phyloP scores from a whole-genome alignment of 2,797 vertebrate species.

The Poecilia velifera region DNA sequence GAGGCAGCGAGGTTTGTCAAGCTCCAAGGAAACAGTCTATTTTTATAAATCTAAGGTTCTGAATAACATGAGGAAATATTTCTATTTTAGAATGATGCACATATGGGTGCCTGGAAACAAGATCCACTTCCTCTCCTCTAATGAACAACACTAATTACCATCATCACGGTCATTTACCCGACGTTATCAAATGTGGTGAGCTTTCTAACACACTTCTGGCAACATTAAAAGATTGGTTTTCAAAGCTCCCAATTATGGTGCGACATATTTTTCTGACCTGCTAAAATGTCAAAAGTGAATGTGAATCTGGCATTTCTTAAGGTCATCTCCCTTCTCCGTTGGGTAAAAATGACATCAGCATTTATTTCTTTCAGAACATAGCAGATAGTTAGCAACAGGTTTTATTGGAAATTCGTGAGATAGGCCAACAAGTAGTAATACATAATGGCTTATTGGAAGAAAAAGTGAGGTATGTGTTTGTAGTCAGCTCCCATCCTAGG shows the following conservation, averaged over 20 bases:
- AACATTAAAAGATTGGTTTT: not conserved
- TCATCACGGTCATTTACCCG: slow-evolving; percentile 13
- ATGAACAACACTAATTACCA: slow-evolving; percentile 31
- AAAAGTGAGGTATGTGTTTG: not conserved
- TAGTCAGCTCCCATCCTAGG: not conserved
- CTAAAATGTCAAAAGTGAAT: slow-evolving; percentile 44
- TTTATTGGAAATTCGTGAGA: not conserved
- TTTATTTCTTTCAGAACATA: not conserved
- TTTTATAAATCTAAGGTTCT: not conserved
- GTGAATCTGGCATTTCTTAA: slow-evolving; percentile 50
- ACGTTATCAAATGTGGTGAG: slow-evolving; percentile 10
- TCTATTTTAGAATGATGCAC: slow-evolving; percentile 8
- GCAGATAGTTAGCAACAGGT: not conserved
- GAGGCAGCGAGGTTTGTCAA: not conserved
- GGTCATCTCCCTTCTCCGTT: slow-evolving; percentile 28
- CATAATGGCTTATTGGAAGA: not conserved
- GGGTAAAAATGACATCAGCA: slow-evolving; percentile 30
- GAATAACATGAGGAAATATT: slow-evolving; percentile 4
- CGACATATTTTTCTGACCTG: slow-evolving; percentile 12
- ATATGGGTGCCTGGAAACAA: slow-evolving; percentile 24
- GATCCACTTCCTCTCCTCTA: slow-evolving; percentile 18
- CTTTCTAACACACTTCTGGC: slow-evolving; percentile 5
- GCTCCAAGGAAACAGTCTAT: not conserved
- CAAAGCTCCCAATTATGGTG: not conserved
- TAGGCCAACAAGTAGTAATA: not conserved